These are phyloP conservation scores for Ptilodon capucinus DNA, from an alignment of 2,888 invertebrate genomes.

Conservation along the genomic window DNA sequence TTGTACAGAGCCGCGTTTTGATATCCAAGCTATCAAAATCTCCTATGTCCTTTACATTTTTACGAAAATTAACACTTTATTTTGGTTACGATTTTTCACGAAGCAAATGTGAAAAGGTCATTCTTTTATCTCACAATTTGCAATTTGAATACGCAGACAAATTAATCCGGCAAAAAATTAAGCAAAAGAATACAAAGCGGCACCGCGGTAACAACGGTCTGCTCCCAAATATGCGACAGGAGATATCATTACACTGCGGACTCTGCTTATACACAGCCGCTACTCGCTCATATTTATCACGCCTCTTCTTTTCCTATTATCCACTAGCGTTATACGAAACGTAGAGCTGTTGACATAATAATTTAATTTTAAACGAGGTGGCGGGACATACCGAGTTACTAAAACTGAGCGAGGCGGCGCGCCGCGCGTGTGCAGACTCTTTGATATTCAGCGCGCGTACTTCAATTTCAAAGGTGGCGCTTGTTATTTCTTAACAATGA, in stretches of 20 bases:
- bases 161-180: constrained; percentile 75
- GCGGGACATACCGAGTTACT: constrained; percentile 18
- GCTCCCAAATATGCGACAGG: constrained; percentile 64
- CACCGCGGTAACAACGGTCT: constrained; percentile 54
- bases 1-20: constrained; percentile 26
- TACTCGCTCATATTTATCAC: constrained; percentile 25
- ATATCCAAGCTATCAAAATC: constrained; percentile 33
- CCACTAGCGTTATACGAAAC: constrained; percentile 11
- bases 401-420: constrained; percentile 25
- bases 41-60: constrained; percentile 10
- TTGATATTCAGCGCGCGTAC: constrained; percentile 69
- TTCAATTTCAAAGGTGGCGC: constrained; percentile 77
- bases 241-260: constrained; percentile 50
- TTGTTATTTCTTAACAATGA: constrained; percentile 78
- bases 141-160: constrained; percentile 80
- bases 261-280: constrained; percentile 17
- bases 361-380: constrained; percentile 30
- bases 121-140: constrained; percentile 74
- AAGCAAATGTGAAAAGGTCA: constrained; percentile 59
- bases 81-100: constrained; percentile 19
- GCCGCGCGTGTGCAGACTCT: constrained; percentile 40
- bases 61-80: constrained; percentile 22
- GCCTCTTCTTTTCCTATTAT: constrained; percentile 14
- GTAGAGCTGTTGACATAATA: constrained; percentile 20
- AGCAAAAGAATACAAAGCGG: constrained; percentile 67